Evolutionary conservation across 1,140 invertebrate genomes (phyloP).

Genomic region (Meteorus sp.): DNA sequence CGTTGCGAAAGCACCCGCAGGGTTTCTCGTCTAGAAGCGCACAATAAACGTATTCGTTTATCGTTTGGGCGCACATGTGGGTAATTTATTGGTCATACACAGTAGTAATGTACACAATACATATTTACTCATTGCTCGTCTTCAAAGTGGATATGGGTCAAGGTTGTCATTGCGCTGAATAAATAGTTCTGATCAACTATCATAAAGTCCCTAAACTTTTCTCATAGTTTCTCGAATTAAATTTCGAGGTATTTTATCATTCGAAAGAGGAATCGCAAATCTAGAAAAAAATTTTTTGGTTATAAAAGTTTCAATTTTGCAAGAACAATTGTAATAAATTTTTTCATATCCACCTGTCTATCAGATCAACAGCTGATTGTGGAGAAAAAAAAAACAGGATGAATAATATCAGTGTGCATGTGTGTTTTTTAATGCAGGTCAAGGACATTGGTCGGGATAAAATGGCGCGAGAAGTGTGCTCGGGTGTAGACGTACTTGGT

Average conservation of each 20-base stretch:
- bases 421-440: slow-evolving; percentile 7
- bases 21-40: slow-evolving; percentile 8
- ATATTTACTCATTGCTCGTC: too few species aligned
- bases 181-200: background rate
- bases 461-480: background rate
- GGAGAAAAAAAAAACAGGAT: too few species aligned
- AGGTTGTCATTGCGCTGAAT: too few species aligned
- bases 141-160: background rate
- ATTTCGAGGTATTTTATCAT: too few species aligned
- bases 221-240: background rate
- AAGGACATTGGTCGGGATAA: background rate
- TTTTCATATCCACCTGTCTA: too few species aligned
- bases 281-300: background rate
- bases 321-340: too few species aligned
- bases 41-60: background rate
- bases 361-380: slow-evolving; percentile 15
- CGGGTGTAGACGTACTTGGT: background rate
- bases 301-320: too few species aligned
- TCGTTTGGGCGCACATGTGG: background rate
- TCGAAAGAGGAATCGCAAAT: too few species aligned
- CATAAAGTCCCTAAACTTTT: background rate
- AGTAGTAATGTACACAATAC: too few species aligned
- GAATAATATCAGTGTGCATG: slow-evolving; percentile 24
- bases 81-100: too few species aligned
- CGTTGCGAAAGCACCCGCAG: slow-evolving; percentile 46